phyloP scores from a whole-genome alignment of 2,797 vertebrate genomes.

The Sebastolobus alascanus region DNA sequence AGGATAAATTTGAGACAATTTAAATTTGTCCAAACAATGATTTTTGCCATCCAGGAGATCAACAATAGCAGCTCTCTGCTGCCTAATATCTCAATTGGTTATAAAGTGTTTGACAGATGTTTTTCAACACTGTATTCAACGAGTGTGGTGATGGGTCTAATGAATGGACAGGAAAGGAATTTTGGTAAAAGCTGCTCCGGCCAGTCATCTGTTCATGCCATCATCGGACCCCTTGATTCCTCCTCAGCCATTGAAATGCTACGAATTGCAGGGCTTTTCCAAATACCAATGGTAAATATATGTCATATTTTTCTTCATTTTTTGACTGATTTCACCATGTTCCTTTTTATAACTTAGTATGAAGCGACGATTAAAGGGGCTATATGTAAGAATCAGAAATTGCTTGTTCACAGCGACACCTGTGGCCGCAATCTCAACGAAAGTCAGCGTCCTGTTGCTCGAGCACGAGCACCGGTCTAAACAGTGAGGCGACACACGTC shows the following conservation, averaged over 20 bases:
- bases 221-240: conserved; percentile 85
- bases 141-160: conserved; percentile 78
- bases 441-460: too few species aligned
- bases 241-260: conserved; percentile 84
- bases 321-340: too few species aligned
- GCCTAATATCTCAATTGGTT: conserved; percentile 82
- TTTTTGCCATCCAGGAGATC: conserved; percentile 86
- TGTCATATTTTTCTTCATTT: too few species aligned
- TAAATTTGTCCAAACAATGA: conserved; percentile 85
- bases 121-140: conserved; percentile 78
- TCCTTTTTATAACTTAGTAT: not conserved
- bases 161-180: conserved; percentile 74
- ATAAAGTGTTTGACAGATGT: conserved; percentile 84
- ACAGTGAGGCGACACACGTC: too few species aligned
- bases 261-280: conserved; percentile 79
- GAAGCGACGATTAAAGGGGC: too few species aligned
- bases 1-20: conserved; percentile 84
- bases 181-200: conserved; percentile 66
- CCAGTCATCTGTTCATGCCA: conserved; percentile 78
- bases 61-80: conserved; percentile 83
- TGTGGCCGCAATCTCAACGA: too few species aligned
- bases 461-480: too few species aligned
- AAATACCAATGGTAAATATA: conserved; percentile 84
- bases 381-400: too few species aligned
- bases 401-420: too few species aligned